These are phyloP conservation scores for Tokudaia tokunoshimensis DNA, from an alignment of 2,797 vertebrate genomes.

Conservation along the genomic window DNA sequence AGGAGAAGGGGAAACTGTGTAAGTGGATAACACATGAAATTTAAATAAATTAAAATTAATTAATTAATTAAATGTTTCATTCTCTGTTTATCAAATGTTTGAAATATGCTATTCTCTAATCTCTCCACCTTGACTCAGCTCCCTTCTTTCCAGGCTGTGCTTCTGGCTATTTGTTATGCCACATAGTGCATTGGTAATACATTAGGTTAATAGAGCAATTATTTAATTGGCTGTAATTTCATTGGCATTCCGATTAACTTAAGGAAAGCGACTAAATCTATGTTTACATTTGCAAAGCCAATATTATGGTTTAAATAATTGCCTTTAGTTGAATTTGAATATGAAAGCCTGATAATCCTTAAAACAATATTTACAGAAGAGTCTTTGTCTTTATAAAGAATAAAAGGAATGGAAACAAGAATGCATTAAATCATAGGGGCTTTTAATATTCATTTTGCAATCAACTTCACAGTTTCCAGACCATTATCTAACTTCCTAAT, in stretches of 20 bases:
- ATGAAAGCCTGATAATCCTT: constrained; percentile 81
- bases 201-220: constrained; percentile 82
- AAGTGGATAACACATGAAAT: no score
- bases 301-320: constrained; percentile 83
- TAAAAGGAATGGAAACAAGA: constrained; percentile 73
- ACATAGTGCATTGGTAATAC: constrained; percentile 16
- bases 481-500: constrained; percentile 69
- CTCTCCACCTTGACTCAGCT: constrained; percentile 19
- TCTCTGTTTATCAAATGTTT: not conserved
- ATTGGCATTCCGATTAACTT: constrained; percentile 77
- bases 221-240: constrained; percentile 79
- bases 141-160: not conserved
- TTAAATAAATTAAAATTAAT: no score
- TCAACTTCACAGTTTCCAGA: constrained; percentile 67
- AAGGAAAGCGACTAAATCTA: constrained; percentile 79
- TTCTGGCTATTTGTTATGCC: not conserved
- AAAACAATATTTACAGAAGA: constrained; percentile 84
- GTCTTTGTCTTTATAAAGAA: constrained; percentile 79
- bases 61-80: not conserved
- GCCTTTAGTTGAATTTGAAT: constrained; percentile 80
- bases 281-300: constrained; percentile 83
- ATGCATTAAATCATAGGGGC: constrained; percentile 64
- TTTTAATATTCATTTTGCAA: constrained; percentile 77
- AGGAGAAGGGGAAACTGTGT: no score
- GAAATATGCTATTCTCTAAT: not conserved